A percentile compares a stretch with the other conserved stretches of the same genome.
phyloP scores from a whole-genome alignment of 2,888 invertebrate species.

The Lasioglossum marginatum region DNA sequence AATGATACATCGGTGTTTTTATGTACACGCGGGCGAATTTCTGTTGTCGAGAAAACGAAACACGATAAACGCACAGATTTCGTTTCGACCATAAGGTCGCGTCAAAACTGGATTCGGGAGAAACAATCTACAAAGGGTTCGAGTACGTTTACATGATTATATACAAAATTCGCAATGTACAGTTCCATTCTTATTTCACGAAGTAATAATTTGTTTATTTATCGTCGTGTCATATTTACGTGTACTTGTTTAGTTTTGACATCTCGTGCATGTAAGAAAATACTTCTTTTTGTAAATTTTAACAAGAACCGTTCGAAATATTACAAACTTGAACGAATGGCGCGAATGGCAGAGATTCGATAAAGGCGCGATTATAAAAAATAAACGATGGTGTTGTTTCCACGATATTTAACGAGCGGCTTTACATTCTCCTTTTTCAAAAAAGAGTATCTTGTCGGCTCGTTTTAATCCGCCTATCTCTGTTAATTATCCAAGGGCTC shows the following conservation, averaged over 20 bases:
- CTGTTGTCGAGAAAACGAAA: conserved; percentile 53
- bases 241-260: conserved; percentile 14
- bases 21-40: conserved; percentile 73
- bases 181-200: conserved; percentile 47
- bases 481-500: conserved; percentile 78
- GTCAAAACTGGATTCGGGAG: conserved; percentile 43
- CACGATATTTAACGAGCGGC: conserved; percentile 39
- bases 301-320: conserved; percentile 27
- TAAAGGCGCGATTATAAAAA: conserved; percentile 34
- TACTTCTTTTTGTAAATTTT: conserved; percentile 63
- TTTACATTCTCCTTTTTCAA: conserved; percentile 4
- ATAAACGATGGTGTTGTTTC: conserved; percentile 32
- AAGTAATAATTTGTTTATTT: conserved; percentile 19
- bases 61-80: conserved; percentile 47
- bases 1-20: conserved; percentile 69
- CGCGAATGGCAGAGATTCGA: conserved; percentile 13
- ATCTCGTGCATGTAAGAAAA: conserved; percentile 69
- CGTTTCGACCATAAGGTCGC: conserved; percentile 36
- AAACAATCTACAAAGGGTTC: conserved; percentile 62
- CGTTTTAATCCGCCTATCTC: not conserved
- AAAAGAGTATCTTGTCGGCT: not conserved
- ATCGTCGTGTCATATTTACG: conserved; percentile 1
- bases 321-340: conserved; percentile 23
- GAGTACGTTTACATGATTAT: conserved; percentile 61
- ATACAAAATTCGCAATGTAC: conserved; percentile 75